Evolutionary conservation across 2,888 invertebrate genomes (phyloP).

Genomic region (Aphodius sticticus): DNA sequence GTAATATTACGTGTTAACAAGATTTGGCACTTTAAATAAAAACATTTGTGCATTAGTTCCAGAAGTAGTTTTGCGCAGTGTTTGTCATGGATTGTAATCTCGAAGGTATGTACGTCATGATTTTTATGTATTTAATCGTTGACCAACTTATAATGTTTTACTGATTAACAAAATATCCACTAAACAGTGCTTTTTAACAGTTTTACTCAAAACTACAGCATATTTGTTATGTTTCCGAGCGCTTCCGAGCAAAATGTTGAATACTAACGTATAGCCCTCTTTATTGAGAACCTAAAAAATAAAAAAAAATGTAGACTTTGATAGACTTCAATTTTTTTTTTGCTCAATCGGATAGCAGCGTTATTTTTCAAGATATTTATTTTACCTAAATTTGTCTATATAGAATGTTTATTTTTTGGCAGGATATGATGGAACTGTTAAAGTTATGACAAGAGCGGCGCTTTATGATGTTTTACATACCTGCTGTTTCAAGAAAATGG

Average conservation of each 20-base stretch:
- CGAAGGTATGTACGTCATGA: not conserved
- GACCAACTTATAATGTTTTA: not conserved
- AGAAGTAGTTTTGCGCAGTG: not conserved
- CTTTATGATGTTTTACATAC: not conserved
- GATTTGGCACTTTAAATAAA: not conserved
- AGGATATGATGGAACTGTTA: constrained; percentile 4
- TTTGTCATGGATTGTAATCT: constrained; percentile 4
- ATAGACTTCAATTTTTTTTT: not conserved
- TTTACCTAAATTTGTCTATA: not conserved
- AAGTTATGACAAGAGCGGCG: not conserved
- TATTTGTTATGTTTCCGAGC: constrained; percentile 4
- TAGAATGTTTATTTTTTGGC: not conserved
- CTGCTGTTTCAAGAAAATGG: constrained; percentile 4
- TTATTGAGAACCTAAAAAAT: not conserved
- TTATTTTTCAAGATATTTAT: not conserved
- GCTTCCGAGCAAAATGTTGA: not conserved
- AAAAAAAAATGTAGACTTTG: not conserved
- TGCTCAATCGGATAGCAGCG: not conserved
- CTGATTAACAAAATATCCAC: not conserved
- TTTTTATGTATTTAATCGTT: not conserved
- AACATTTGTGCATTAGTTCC: not conserved
- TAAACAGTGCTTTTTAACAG: not conserved
- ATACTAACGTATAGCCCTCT: not conserved
- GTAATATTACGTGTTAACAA: not conserved
- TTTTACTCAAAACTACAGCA: constrained; percentile 4